Evolutionary conservation across 2,888 invertebrate genomes (phyloP).

Genomic region (Punctoribates punctum): DNA sequence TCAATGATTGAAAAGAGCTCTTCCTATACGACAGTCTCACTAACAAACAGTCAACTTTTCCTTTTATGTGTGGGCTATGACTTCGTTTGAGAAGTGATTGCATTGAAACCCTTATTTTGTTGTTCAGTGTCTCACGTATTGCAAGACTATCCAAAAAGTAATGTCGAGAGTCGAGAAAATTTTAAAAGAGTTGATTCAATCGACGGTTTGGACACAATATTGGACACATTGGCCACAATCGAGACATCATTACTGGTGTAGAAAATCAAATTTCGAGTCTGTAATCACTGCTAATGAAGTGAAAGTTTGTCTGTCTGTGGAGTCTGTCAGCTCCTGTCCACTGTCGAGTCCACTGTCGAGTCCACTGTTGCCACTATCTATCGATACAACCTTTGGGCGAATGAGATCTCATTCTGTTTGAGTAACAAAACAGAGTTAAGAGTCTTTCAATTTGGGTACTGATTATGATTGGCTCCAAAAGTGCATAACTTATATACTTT

Average conservation of each 20-base stretch:
- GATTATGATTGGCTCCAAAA: background rate
- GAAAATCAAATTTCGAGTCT: slow-evolving; percentile 34
- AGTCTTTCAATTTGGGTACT: slow-evolving; percentile 5
- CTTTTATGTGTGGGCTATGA: background rate
- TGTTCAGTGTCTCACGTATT: slow-evolving; percentile 3
- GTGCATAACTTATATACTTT: background rate
- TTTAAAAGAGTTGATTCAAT: background rate
- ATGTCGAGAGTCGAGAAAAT: background rate
- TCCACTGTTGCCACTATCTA: background rate
- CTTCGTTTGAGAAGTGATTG: background rate
- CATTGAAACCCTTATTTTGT: background rate
- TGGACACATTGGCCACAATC: slow-evolving; percentile 11
- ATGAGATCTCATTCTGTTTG: background rate
- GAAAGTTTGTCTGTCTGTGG: slow-evolving; percentile 5
- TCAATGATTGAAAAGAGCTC: background rate
- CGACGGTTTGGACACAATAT: background rate
- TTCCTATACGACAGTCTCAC: slow-evolving; percentile 5
- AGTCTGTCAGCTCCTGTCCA: background rate
- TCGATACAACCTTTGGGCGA: too few species aligned
- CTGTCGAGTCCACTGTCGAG: background rate
- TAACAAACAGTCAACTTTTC: background rate
- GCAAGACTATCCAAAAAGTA: background rate
- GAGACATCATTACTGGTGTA: slow-evolving; percentile 20
- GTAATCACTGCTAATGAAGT: slow-evolving; percentile 31
- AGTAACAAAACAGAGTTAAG: background rate